phyloP scores from a whole-genome alignment of 2,888 invertebrate genomes.

The Ctenicera cuprea region DNA sequence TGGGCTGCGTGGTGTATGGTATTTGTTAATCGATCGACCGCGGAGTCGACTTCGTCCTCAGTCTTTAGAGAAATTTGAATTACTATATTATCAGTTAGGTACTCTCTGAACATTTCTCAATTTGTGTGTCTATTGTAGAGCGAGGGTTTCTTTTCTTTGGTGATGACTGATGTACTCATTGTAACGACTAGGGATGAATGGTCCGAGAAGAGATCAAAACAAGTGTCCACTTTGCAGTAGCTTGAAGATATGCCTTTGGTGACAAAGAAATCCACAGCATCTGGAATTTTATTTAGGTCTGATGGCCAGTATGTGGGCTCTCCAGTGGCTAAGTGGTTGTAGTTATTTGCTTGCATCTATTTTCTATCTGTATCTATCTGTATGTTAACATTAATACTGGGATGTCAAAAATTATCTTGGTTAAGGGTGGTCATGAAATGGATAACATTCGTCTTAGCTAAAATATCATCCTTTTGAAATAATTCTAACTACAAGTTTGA shows the following conservation, averaged over 20 bases:
- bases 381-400: too few relatives aligned
- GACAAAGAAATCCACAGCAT: conserved; percentile 20
- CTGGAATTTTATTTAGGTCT: conserved; percentile 34
- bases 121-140: conserved; percentile 48
- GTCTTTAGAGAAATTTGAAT: conserved; percentile 24
- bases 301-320: conserved; percentile 19
- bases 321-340: conserved; percentile 14
- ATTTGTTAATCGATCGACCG: conserved; percentile 13
- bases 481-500: too few relatives aligned
- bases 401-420: too few relatives aligned
- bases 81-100: conserved; percentile 33
- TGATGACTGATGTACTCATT: conserved; percentile 27
- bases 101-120: conserved; percentile 47
- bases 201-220: conserved; percentile 26
- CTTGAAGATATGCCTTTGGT: conserved; percentile 23
- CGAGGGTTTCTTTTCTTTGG: conserved; percentile 31
- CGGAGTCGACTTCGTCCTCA: conserved; percentile 19
- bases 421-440: too few relatives aligned
- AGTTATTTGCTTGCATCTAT: conserved; percentile 24
- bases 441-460: too few relatives aligned
- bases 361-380: too few relatives aligned
- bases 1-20: conserved; percentile 39
- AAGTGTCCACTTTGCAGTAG: conserved; percentile 29
- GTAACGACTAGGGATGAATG: conserved; percentile 27
- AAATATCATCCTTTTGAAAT: too few relatives aligned